Evolutionary conservation across 2,797 vertebrate species (phyloP), one percentile per base, ranked within the genome.

Genomic region (Enteromius paludinosus): DNA sequence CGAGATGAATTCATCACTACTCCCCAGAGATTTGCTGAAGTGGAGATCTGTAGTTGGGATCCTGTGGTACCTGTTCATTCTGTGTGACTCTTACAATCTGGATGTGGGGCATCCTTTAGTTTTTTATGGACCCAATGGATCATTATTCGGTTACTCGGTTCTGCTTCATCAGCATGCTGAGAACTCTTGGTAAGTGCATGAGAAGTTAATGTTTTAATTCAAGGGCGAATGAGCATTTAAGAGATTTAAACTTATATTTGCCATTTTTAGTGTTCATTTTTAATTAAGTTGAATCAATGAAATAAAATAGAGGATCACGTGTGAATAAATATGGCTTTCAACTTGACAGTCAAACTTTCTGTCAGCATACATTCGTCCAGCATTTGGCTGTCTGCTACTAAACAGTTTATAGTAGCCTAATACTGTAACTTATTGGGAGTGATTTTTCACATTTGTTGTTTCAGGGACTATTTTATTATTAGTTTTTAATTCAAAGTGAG

Each of bases 131-230:
- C 73, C 65, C 4, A 74, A 79, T 4, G 87, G 89, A 84, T 94
- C 95, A 3, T 18, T 95, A 5, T 97, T 97, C 70, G 96, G 96
- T 17, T 97, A 95, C 85, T 96, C 96, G 0, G 95, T 96, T 23
- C 86, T 94, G 38, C 90, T 96, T 79, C 95, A 96, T 87, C 45
- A 92, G 64, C 89, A 93, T 77, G 90, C 88, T 68, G 68, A 84
- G 9, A 84, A 90, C 28, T 89, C 91, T 7, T 96, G 95, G 96
- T 96, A 88, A 94, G 96, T 83, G 23, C 30, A 17, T 35, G n/a
- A 33, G 15, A 64, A 81, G 59, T 65, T 54, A 1, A 49, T 49
- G 23, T 28, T 61, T n/a, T 30, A 6, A 77, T 43, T 20, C 23
- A 77, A 45, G 18, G 10, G 10, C 2, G 45, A n/a, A 30, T 72